Conservation (phyloP, 2,888 invertebrate genomes). For the Hedya salicella region DNA sequence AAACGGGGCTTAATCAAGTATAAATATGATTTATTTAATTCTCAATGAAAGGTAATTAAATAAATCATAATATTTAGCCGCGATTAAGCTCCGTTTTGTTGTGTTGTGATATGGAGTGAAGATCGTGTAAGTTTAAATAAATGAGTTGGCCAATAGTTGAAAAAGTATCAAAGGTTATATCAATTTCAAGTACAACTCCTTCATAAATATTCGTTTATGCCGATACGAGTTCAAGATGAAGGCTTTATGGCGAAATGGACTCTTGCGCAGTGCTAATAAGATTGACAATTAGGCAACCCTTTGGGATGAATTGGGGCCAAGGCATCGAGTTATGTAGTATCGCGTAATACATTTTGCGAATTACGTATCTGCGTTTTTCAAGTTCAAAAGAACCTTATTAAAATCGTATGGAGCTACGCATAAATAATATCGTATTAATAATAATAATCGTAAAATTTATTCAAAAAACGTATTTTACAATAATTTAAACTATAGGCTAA, state of each 20-base stretch:
- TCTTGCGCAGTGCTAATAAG: slow-evolving; percentile 13
- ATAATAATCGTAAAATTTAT: too few species aligned
- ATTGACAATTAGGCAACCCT: slow-evolving; percentile 15
- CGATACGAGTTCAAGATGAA: slow-evolving; percentile 27
- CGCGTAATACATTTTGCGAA: slow-evolving; percentile 22
- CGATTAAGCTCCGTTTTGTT: neutral
- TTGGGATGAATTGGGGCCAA: slow-evolving; percentile 24
- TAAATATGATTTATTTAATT: too few species aligned
- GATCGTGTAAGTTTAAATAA: too few species aligned
- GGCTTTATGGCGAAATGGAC: slow-evolving; percentile 14
- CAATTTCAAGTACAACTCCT: slow-evolving; percentile 27
- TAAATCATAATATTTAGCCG: too few species aligned
- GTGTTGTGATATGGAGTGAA: too few species aligned
- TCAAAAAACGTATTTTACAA: too few species aligned
- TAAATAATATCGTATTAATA: neutral
- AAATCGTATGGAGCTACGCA: neutral
- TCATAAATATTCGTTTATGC: slow-evolving; percentile 27
- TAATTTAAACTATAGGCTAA: too few species aligned
- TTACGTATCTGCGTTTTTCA: slow-evolving; percentile 12
- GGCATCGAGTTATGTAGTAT: slow-evolving; percentile 31
- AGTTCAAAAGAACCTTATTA: slow-evolving; percentile 16
- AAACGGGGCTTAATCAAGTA: too few species aligned
- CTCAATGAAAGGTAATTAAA: too few species aligned
- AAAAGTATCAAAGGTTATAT: slow-evolving; percentile 14
- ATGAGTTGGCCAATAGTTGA: neutral